These are phyloP conservation scores for Orthonychiurus folsomi DNA, from an alignment of 2,888 invertebrate species.

Conservation along the genomic window DNA sequence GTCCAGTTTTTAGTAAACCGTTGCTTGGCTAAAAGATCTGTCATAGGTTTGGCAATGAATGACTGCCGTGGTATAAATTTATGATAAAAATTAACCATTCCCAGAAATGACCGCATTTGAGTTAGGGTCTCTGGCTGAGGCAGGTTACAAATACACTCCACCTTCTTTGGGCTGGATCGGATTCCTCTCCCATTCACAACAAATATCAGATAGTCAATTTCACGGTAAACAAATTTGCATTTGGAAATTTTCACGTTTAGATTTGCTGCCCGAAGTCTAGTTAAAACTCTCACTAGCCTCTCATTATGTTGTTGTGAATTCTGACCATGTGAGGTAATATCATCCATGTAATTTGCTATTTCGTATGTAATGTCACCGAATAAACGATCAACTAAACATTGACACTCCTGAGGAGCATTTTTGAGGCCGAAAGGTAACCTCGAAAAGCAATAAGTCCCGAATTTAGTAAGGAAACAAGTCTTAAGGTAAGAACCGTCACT, in stretches of 20 bases:
- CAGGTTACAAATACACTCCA: not conserved
- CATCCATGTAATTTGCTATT: constrained; percentile 40
- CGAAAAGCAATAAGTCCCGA: constrained; percentile 43
- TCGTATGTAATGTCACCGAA: constrained; percentile 35
- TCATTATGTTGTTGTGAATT: constrained; percentile 33
- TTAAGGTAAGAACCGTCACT: constrained; percentile 40
- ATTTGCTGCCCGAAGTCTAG: constrained; percentile 28
- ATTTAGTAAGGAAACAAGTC: constrained; percentile 44
- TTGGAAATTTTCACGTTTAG: constrained; percentile 41
- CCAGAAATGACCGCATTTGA: constrained; percentile 4
- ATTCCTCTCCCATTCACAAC: constrained; percentile 40
- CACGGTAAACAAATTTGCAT: constrained; percentile 36
- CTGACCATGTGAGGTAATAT: constrained; percentile 38
- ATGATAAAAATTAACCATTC: constrained; percentile 40
- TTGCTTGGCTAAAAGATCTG: constrained; percentile 16
- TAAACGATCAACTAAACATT: constrained; percentile 41
- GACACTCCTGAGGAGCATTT: constrained; percentile 44
- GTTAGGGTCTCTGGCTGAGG: not conserved
- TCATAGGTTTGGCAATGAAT: constrained; percentile 37
- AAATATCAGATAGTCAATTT: constrained; percentile 42
- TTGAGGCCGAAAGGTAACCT: constrained; percentile 43
- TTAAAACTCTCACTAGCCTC: constrained; percentile 28
- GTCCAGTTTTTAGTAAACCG: not conserved
- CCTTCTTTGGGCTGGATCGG: constrained; percentile 29
- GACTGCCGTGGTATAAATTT: constrained; percentile 38